Evolutionary conservation across 2,888 invertebrate species (phyloP).

Genomic region (Melangyna quadrimaculata): DNA sequence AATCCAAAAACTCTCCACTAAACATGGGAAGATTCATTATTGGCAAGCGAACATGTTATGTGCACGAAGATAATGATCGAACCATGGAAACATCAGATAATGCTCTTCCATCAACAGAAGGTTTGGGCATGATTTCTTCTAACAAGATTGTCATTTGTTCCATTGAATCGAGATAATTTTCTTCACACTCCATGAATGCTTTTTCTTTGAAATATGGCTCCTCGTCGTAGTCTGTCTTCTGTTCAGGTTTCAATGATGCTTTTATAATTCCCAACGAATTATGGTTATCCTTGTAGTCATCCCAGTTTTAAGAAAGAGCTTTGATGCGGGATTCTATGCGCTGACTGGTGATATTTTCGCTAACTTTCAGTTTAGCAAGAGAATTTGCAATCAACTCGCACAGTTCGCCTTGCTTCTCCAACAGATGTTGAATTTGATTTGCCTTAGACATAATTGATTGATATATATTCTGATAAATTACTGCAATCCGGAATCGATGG

Average conservation of each 20-base stretch:
- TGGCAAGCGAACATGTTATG: slow-evolving; percentile 10
- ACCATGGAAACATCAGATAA: neutral
- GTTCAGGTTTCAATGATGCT: slow-evolving; percentile 8
- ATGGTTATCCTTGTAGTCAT: slow-evolving; percentile 1
- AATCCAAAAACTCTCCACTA: slow-evolving; percentile 24
- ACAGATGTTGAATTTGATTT: slow-evolving; percentile 23
- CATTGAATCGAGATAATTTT: slow-evolving; percentile 13
- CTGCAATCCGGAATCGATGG: neutral
- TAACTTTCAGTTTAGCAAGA: slow-evolving; percentile 13
- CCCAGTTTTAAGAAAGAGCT: slow-evolving; percentile 17
- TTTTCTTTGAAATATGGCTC: slow-evolving; percentile 13
- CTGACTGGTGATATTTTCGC: neutral
- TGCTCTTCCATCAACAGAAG: neutral
- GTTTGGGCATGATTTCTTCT: neutral
- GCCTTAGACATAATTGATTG: slow-evolving; percentile 13
- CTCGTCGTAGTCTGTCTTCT: neutral
- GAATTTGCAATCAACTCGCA: slow-evolving; percentile 21
- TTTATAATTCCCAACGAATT: neutral
- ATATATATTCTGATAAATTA: slow-evolving; percentile 14
- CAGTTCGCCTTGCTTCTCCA: slow-evolving; percentile 22
- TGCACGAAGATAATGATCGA: neutral
- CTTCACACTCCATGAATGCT: slow-evolving; percentile 2
- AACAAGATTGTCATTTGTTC: slow-evolving; percentile 2
- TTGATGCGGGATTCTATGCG: slow-evolving; percentile 15
- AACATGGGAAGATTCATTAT: slow-evolving; percentile 22